phyloP scores from a whole-genome alignment of 2,888 invertebrate genomes.

The Brachypterus glaber region DNA sequence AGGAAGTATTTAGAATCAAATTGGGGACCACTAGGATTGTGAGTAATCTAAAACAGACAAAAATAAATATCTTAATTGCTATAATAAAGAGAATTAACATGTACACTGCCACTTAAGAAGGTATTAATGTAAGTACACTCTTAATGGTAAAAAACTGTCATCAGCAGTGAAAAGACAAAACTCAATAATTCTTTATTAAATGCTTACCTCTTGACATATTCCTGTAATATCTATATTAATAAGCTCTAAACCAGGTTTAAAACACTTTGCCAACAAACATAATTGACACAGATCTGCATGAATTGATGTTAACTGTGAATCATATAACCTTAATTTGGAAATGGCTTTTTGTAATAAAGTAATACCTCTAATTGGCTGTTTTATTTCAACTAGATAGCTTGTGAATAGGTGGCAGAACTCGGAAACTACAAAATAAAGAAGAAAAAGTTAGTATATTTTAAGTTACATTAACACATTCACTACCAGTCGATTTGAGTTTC shows the following conservation, averaged over 20 bases:
- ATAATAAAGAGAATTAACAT: no score
- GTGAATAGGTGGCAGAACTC: constrained; percentile 82
- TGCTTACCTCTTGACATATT: constrained; percentile 70
- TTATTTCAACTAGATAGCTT: constrained; percentile 64
- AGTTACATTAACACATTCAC: no score
- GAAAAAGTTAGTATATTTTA: no score
- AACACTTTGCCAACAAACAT: constrained; percentile 81
- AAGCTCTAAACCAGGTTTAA: constrained; percentile 82
- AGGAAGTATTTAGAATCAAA: constrained; percentile 86
- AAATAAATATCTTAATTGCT: no score
- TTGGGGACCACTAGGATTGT: constrained; percentile 50
- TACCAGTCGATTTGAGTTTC: no score
- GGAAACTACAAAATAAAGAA: constrained; percentile 54
- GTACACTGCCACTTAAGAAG: no score
- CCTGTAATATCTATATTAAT: constrained; percentile 86
- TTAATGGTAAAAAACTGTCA: no score
- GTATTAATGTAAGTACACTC: no score
- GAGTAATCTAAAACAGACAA: constrained; percentile 26
- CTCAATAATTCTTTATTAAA: constrained; percentile 8
- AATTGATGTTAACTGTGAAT: constrained; percentile 85
- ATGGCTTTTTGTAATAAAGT: constrained; percentile 74
- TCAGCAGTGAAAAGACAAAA: constrained; percentile 1
- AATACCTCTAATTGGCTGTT: constrained; percentile 76
- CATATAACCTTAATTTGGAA: constrained; percentile 75
- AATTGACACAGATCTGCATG: constrained; percentile 91